phyloP scores from a whole-genome alignment of 2,797 vertebrate species.

The Pagetopsis macropterus region DNA sequence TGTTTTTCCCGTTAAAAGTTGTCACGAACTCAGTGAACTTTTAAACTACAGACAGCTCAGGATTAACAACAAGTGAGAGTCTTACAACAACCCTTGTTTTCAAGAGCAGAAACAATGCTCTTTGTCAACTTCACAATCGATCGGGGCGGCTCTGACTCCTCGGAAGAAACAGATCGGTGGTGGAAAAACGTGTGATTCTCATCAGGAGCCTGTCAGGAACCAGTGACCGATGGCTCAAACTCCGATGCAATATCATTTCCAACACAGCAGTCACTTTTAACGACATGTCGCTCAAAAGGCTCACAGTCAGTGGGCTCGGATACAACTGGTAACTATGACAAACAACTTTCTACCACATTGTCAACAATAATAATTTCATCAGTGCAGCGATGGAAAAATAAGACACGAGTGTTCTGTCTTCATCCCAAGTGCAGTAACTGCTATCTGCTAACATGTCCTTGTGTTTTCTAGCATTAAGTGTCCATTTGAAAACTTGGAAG shows the following conservation, averaged over 20 bases:
- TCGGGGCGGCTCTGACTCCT: constrained; percentile 9
- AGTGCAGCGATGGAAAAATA: constrained; percentile 9
- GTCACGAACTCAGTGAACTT: constrained; percentile 31
- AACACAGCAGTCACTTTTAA: constrained; percentile 71
- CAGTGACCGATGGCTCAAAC: constrained; percentile 65
- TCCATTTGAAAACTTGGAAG: not conserved
- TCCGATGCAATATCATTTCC: constrained; percentile 71
- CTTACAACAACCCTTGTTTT: constrained; percentile 41
- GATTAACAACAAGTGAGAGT: constrained; percentile 41
- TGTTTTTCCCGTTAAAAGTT: constrained; percentile 54
- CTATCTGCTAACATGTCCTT: not conserved
- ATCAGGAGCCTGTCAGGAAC: constrained; percentile 78
- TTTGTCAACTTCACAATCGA: constrained; percentile 58
- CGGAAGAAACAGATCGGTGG: constrained; percentile 51
- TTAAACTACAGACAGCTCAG: constrained; percentile 52
- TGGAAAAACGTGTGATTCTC: constrained; percentile 72
- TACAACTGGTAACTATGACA: constrained; percentile 50
- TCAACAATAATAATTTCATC: constrained; percentile 43
- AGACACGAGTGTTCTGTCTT: not conserved
- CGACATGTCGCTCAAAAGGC: constrained; percentile 54
- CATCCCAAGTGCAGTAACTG: constrained; percentile 1
- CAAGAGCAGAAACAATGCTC: constrained; percentile 45
- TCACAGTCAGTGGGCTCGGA: constrained; percentile 45
- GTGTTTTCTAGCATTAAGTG: not conserved
- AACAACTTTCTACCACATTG: constrained; percentile 35